Conservation (phyloP, 2,113 vertebrate species). For the Scopus umbretta region DNA sequence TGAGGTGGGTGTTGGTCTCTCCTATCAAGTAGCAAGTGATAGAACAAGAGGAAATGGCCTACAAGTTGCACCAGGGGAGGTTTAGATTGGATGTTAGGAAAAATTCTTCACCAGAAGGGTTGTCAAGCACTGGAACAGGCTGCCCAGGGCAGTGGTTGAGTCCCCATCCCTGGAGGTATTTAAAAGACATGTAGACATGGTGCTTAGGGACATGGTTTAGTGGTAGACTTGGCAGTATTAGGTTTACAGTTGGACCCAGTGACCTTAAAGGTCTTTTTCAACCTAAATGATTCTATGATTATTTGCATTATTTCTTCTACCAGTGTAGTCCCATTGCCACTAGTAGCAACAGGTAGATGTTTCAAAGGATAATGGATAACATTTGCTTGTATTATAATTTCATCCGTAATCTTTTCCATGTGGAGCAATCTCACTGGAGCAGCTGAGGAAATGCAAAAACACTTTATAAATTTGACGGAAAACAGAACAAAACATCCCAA, state of each 20-base stretch:
- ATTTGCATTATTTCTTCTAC: background rate
- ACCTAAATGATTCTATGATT: background rate
- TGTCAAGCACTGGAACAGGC: background rate
- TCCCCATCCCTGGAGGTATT: background rate
- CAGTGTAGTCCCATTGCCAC: background rate
- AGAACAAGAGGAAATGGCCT: background rate
- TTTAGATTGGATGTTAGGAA: background rate
- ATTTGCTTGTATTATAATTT: background rate
- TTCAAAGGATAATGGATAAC: background rate
- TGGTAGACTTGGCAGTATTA: background rate
- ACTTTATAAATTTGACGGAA: background rate
- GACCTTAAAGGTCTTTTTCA: background rate
- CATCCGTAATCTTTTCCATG: background rate
- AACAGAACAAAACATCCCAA: background rate
- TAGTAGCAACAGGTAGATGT: background rate
- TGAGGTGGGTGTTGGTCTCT: background rate
- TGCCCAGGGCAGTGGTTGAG: background rate
- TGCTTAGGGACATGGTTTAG: background rate
- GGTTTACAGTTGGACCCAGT: background rate
- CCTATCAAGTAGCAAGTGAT: background rate
- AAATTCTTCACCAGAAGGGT: background rate
- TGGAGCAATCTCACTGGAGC: background rate
- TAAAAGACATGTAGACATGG: background rate
- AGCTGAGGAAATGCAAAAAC: background rate
- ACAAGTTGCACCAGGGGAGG: background rate